These are phyloP conservation scores for Boloria selene DNA, from an alignment of 2,888 invertebrate genomes.

Conservation along the genomic window DNA sequence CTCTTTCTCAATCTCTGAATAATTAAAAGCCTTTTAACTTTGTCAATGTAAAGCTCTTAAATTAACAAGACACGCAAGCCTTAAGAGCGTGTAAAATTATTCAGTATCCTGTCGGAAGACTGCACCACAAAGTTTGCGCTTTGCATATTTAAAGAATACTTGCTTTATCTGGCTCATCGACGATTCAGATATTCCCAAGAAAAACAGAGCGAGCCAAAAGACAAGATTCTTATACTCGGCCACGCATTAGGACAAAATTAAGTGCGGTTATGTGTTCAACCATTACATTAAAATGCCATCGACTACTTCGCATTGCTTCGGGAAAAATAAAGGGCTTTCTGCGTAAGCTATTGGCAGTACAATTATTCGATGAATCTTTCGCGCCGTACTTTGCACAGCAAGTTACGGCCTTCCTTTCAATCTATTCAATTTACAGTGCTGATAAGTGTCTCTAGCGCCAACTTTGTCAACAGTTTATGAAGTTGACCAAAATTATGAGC, in stretches of 20 bases:
- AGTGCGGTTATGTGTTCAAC: conserved; percentile 78
- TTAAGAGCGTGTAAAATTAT: conserved; percentile 81
- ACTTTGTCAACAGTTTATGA: conserved; percentile 37
- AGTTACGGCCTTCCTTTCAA: conserved; percentile 47
- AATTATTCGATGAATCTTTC: conserved; percentile 69
- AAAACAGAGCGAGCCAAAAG: conserved; percentile 64
- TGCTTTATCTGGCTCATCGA: conserved; percentile 77
- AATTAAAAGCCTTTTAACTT: conserved; percentile 57
- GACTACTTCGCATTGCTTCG: conserved; percentile 65
- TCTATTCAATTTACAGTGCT: conserved; percentile 29
- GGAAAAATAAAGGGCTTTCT: conserved; percentile 60
- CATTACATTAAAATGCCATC: conserved; percentile 79
- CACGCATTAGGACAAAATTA: conserved; percentile 80
- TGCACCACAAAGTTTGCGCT: conserved; percentile 74
- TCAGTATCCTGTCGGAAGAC: conserved; percentile 74
- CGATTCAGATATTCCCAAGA: conserved; percentile 74
- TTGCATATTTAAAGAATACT: conserved; percentile 79
- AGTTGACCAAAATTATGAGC: conserved; percentile 37
- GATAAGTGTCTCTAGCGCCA: conserved; percentile 32
- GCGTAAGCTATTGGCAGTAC: conserved; percentile 63
- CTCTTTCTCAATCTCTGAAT: conserved; percentile 46
- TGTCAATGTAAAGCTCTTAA: conserved; percentile 64
- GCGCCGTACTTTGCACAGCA: conserved; percentile 52
- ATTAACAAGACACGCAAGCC: conserved; percentile 74
- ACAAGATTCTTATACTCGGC: conserved; percentile 63